These are phyloP conservation scores for Pegea sp. DNA, from an alignment of 23 tunicate genomes.

Conservation along the genomic window DNA sequence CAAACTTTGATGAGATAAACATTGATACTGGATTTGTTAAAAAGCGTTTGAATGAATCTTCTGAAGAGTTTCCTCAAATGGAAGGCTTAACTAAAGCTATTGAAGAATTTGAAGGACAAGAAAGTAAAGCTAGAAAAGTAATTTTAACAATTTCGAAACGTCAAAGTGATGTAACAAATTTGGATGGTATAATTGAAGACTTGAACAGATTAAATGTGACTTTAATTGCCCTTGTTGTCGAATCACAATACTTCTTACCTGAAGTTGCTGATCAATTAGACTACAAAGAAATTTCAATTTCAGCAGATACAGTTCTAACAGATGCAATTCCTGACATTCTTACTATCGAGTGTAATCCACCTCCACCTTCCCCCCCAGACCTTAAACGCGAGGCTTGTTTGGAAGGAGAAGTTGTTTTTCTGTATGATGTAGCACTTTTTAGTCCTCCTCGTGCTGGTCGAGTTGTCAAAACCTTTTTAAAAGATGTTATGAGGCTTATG, in stretches of 20 bases:
- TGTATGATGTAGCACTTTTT: slow-evolving; percentile 8
- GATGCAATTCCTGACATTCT: background rate
- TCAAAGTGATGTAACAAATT: background rate
- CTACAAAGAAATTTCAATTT: background rate
- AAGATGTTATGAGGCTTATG: slow-evolving; percentile 2
- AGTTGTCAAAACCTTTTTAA: slow-evolving; percentile 3
- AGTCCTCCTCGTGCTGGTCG: background rate
- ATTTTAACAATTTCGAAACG: background rate
- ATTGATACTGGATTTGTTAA: background rate
- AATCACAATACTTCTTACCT: background rate
- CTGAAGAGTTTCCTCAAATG: background rate
- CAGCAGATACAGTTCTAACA: background rate
- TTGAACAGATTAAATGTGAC: background rate
- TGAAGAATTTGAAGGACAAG: background rate
- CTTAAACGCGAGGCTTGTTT: slow-evolving; percentile 2
- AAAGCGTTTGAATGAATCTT: too few relatives aligned
- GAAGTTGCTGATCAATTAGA: background rate
- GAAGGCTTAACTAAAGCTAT: background rate
- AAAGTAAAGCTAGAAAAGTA: background rate
- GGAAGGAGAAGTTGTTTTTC: slow-evolving; percentile 3
- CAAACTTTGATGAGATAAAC: background rate
- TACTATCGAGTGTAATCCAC: background rate
- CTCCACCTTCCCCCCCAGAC: background rate
- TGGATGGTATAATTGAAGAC: background rate
- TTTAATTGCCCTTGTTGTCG: background rate